These are phyloP conservation scores for Bostrychus sinensis DNA, from an alignment of 2,113 vertebrate genomes.

Conservation along the genomic window DNA sequence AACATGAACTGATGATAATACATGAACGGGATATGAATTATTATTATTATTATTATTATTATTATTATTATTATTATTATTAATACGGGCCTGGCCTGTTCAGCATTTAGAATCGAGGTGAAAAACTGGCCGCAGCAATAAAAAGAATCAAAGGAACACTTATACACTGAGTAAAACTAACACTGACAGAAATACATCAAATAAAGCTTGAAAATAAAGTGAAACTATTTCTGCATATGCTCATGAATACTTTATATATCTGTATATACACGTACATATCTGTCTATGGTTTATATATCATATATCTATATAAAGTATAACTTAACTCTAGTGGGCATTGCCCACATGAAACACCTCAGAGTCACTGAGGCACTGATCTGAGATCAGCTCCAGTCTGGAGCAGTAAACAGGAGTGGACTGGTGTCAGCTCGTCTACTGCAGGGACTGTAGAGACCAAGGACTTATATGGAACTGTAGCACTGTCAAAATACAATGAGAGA, in stretches of 20 bases:
- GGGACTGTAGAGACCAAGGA: neutral
- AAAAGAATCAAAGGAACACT: constrained; percentile 62
- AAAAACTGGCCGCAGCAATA: constrained; percentile 36
- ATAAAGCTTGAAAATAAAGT: constrained; percentile 81
- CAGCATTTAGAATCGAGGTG: constrained; percentile 8
- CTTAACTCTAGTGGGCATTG: constrained; percentile 46
- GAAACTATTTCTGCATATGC: constrained; percentile 75
- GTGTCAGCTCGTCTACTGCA: neutral
- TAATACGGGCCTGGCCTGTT: constrained; percentile 11
- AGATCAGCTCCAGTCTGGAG: constrained; percentile 33
- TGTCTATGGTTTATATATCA: constrained; percentile 72
- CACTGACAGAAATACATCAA: constrained; percentile 75
- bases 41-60: too few relatives aligned
- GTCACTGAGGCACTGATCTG: constrained; percentile 43
- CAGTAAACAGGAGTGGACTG: neutral
- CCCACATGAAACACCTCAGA: constrained; percentile 31
- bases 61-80: too few relatives aligned
- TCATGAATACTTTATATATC: constrained; percentile 78
- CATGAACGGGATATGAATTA: constrained; percentile 20
- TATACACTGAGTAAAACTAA: constrained; percentile 51
- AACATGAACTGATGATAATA: constrained; percentile 31
- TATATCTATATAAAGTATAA: constrained; percentile 74
- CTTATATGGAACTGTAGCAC: too few relatives aligned
- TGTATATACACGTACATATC: constrained; percentile 73
- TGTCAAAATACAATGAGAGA: too few relatives aligned